Evolutionary conservation across 2,113 vertebrate genomes (phyloP).

Genomic region (Plecotus auritus): DNA sequence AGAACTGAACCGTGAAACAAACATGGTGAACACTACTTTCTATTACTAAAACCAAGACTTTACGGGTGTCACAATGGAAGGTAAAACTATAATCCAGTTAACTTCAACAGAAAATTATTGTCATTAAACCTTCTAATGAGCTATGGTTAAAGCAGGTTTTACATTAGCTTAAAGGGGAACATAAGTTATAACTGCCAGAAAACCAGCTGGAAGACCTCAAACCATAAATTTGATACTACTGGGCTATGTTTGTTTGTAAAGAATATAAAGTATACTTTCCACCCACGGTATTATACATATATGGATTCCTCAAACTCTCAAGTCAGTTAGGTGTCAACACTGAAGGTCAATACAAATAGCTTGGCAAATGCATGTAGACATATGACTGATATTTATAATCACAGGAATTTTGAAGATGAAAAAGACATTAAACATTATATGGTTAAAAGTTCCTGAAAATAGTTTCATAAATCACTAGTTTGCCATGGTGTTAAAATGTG

Average conservation of each 20-base stretch:
- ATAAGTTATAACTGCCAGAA: constrained; percentile 47
- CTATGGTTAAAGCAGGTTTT: constrained; percentile 10
- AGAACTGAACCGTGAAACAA: constrained; percentile 43
- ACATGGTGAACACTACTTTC: neutral
- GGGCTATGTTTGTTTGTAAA: neutral
- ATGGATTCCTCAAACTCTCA: neutral
- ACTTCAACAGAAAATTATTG: constrained; percentile 60
- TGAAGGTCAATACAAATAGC: neutral
- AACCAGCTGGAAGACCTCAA: constrained; percentile 36
- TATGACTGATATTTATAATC: neutral
- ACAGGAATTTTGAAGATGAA: constrained; percentile 14
- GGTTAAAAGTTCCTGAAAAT: neutral
- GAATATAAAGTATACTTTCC: neutral
- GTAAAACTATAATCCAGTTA: constrained; percentile 59
- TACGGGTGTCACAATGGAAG: constrained; percentile 34
- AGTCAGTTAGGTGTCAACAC: neutral
- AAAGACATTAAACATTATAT: neutral
- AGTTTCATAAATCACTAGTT: neutral
- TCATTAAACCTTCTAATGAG: constrained; percentile 57
- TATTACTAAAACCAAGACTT: constrained; percentile 26
- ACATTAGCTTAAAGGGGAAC: constrained; percentile 46
- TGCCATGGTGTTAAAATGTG: neutral
- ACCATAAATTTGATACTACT: constrained; percentile 35
- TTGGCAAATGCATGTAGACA: neutral
- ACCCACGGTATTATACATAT: neutral